Evolutionary conservation across 92 coral and sea anemone genomes (phyloP).

Genomic region (Zoanthus gigantus): DNA sequence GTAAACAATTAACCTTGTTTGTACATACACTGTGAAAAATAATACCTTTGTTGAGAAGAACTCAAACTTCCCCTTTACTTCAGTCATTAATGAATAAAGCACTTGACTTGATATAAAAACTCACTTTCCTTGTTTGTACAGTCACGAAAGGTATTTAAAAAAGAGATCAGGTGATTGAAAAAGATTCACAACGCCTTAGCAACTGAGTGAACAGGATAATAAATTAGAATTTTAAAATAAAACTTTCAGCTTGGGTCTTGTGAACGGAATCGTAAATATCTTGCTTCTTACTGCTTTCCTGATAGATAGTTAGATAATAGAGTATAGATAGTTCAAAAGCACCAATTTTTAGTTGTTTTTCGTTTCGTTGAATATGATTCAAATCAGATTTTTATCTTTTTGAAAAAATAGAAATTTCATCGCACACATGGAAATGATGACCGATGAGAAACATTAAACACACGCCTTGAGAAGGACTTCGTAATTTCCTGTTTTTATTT

Average conservation of each 20-base stretch:
- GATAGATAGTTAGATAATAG: too few relatives aligned
- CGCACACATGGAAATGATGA: neutral
- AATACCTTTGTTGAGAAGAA: neutral
- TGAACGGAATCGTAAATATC: too few relatives aligned
- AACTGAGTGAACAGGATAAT: too few relatives aligned
- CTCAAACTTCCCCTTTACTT: neutral
- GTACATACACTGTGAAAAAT: neutral
- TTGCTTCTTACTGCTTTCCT: too few relatives aligned
- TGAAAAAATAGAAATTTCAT: neutral
- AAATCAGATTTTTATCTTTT: neutral
- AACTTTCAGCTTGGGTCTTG: too few relatives aligned
- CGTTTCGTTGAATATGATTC: too few relatives aligned
- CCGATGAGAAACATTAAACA: neutral
- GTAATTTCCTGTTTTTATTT: neutral
- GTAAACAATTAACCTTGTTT: neutral
- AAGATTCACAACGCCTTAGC: too few relatives aligned
- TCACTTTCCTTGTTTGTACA: neutral
- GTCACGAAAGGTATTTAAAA: neutral
- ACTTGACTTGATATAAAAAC: constrained; percentile 1
- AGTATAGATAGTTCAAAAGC: too few relatives aligned
- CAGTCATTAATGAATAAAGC: neutral
- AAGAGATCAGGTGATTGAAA: neutral
- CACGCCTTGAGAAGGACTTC: neutral
- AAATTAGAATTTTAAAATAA: too few relatives aligned
- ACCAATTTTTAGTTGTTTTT: too few relatives aligned